phyloP scores from a whole-genome alignment of 2,888 invertebrate genomes.

The Spodoptera picta region DNA sequence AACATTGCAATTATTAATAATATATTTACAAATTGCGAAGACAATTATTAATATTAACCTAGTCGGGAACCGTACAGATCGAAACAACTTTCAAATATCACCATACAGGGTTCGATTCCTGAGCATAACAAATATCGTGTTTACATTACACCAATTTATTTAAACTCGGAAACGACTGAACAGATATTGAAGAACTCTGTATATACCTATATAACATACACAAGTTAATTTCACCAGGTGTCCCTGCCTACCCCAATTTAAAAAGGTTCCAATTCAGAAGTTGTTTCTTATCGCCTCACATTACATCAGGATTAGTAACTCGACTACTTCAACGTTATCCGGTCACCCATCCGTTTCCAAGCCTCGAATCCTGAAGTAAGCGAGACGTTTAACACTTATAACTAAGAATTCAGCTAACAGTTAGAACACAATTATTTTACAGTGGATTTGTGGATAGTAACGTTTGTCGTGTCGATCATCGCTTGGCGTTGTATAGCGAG shows the following conservation, averaged over 20 bases:
- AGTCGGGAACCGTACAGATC: conserved; percentile 40
- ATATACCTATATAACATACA: too few relatives aligned
- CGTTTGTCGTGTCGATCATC: conserved; percentile 18
- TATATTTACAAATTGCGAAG: conserved; percentile 54
- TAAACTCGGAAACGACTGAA: too few relatives aligned
- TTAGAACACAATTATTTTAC: conserved; percentile 51
- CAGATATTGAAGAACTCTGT: too few relatives aligned
- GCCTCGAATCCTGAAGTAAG: conserved; percentile 32
- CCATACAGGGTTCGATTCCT: conserved; percentile 1
- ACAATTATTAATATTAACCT: conserved; percentile 46
- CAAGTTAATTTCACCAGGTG: too few relatives aligned
- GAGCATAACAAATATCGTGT: background rate
- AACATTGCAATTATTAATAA: conserved; percentile 33
- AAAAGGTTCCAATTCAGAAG: conserved; percentile 14
- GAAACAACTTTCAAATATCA: conserved; percentile 33
- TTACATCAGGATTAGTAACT: conserved; percentile 30
- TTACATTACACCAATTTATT: background rate
- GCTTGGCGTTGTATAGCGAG: conserved; percentile 4
- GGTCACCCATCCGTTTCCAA: conserved; percentile 24
- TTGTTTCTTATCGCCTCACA: conserved; percentile 23
- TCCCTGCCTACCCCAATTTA: background rate
- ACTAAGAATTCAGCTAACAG: conserved; percentile 56
- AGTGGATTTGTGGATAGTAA: conserved; percentile 31
- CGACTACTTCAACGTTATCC: background rate
- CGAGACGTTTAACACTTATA: conserved; percentile 37